Conservation (phyloP, 2,888 invertebrate species). For the Folsomia candida region DNA sequence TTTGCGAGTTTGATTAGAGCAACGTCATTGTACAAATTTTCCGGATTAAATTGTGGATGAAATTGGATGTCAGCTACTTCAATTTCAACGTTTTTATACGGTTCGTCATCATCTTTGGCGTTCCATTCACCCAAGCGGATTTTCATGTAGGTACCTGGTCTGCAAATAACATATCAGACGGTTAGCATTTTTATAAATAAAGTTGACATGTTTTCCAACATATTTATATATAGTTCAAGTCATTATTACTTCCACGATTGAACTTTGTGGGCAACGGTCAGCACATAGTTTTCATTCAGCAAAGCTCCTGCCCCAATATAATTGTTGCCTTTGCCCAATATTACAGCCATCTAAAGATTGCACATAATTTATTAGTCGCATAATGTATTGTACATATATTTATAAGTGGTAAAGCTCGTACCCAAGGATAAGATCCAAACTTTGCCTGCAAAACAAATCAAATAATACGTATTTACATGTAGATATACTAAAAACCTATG, state of each 20-base stretch:
- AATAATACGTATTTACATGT: neutral
- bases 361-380: neutral
- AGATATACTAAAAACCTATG: neutral
- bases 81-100: slow-evolving; percentile 65
- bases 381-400: no score
- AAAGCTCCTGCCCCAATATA: slow-evolving; percentile 73
- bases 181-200: neutral
- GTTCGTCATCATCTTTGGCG: slow-evolving; percentile 64
- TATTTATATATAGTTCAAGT: neutral
- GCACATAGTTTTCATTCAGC: slow-evolving; percentile 65
- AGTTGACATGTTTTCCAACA: neutral
- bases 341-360: slow-evolving; percentile 59
- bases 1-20: slow-evolving; percentile 70
- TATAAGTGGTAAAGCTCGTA: no score
- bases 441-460: slow-evolving; percentile 57
- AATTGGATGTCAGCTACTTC: slow-evolving; percentile 61
- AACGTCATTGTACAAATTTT: slow-evolving; percentile 75
- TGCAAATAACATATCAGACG: no score
- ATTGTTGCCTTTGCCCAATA: slow-evolving; percentile 62
- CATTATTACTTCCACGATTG: slow-evolving; percentile 53
- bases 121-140: slow-evolving; percentile 76
- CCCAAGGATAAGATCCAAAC: slow-evolving; percentile 70
- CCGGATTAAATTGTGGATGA: slow-evolving; percentile 67
- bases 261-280: slow-evolving; percentile 73
- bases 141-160: slow-evolving; percentile 56